Conservation (phyloP, 2,888 invertebrate genomes). For the Lasioglossum vierecki region DNA sequence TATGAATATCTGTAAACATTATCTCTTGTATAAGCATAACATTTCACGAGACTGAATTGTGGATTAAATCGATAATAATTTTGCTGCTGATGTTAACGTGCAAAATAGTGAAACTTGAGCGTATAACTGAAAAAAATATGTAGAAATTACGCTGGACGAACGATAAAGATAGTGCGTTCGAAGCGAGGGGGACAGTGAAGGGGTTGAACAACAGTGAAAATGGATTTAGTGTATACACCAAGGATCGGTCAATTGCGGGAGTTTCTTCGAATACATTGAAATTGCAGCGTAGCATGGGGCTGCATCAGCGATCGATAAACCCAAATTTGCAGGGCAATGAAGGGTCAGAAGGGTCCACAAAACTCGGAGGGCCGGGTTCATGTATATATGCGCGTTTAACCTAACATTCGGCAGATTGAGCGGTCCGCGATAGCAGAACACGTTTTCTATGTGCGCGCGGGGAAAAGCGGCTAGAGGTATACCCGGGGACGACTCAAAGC, state of each 20-base stretch:
- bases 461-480: slow-evolving; percentile 54
- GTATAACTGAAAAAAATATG: background rate
- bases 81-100: background rate
- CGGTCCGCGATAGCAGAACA: slow-evolving; percentile 62
- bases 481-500: slow-evolving; percentile 22
- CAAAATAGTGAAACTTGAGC: background rate
- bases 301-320: slow-evolving; percentile 72
- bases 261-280: slow-evolving; percentile 58
- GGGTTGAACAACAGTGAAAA: background rate
- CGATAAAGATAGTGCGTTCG: background rate
- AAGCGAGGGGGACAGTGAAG: background rate
- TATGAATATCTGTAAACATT: background rate
- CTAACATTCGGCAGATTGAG: slow-evolving; percentile 66
- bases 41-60: background rate
- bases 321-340: slow-evolving; percentile 64
- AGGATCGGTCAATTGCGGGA: slow-evolving; percentile 28
- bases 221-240: slow-evolving; percentile 17
- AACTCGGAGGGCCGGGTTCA: slow-evolving; percentile 57
- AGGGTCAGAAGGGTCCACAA: slow-evolving; percentile 69
- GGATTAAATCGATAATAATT: background rate
- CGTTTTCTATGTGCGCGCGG: slow-evolving; percentile 64
- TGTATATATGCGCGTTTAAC: slow-evolving; percentile 65
- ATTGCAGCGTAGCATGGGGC: slow-evolving; percentile 61
- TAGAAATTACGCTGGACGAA: background rate
- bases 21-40: background rate